These are phyloP conservation scores for Junonia oenone DNA, from an alignment of 2,888 invertebrate species.

Conservation along the genomic window DNA sequence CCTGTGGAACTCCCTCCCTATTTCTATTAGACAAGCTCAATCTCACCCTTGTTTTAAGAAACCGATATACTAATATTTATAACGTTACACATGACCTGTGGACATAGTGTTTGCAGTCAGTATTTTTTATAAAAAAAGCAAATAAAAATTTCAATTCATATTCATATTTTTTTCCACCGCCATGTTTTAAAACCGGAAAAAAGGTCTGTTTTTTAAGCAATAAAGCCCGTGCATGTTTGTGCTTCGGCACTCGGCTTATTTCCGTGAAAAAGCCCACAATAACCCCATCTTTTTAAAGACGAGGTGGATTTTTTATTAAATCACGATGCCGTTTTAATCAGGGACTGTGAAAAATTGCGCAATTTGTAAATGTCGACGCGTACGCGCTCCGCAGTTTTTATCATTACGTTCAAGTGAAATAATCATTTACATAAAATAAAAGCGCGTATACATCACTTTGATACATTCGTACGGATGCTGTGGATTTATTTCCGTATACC, in stretches of 20 bases:
- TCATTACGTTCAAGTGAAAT: constrained; percentile 18
- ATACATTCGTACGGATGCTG: constrained; percentile 5
- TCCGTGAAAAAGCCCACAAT: background rate
- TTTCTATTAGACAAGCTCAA: too few relatives aligned
- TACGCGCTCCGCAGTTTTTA: constrained; percentile 27
- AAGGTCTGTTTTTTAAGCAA: background rate
- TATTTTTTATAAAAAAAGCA: too few relatives aligned
- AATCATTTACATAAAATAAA: constrained; percentile 10
- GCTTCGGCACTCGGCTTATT: background rate
- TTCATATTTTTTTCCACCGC: too few relatives aligned
- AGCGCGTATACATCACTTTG: constrained; percentile 1
- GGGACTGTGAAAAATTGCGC: constrained; percentile 47
- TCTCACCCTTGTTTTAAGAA: too few relatives aligned
- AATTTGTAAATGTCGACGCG: constrained; percentile 46
- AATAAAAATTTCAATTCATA: too few relatives aligned
- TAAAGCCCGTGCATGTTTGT: background rate
- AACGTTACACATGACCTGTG: too few relatives aligned
- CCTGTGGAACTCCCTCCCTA: too few relatives aligned
- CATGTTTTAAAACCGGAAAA: too few relatives aligned
- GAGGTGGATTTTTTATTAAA: background rate
- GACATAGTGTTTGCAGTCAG: too few relatives aligned
- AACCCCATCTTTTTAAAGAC: background rate
- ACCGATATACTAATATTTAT: too few relatives aligned
- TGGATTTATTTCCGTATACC: constrained; percentile 6
- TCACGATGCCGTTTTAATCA: constrained; percentile 42